These are phyloP conservation scores for Drosophila oshimai DNA, from an alignment of 1,140 invertebrate genomes.

Conservation along the genomic window DNA sequence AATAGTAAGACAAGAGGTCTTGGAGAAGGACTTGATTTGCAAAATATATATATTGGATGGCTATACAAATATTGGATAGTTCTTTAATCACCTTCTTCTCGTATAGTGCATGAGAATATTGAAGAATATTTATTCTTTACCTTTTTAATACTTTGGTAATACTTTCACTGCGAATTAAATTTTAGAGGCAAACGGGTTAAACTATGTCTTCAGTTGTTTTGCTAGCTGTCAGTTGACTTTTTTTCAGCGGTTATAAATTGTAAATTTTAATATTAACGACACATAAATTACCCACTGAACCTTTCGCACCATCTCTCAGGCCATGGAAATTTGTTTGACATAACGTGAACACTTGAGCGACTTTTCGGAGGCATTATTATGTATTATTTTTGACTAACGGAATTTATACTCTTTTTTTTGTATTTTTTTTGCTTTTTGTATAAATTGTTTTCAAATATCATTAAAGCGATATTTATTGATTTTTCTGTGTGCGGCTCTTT, in stretches of 20 bases:
- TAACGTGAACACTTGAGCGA: conserved; percentile 51
- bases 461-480: conserved; percentile 59
- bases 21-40: neutral
- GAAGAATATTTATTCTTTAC: too few relatives aligned
- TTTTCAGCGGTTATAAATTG: conserved; percentile 41
- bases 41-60: too few relatives aligned
- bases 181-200: conserved; percentile 40
- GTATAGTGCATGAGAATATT: too few relatives aligned
- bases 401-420: conserved; percentile 4
- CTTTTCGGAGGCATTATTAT: conserved; percentile 45
- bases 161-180: conserved; percentile 64
- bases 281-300: conserved; percentile 27
- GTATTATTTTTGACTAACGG: conserved; percentile 39
- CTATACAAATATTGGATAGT: too few relatives aligned
- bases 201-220: neutral
- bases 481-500: conserved; percentile 27
- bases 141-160: too few relatives aligned
- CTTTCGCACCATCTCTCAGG: neutral
- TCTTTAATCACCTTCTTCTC: too few relatives aligned
- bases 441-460: conserved; percentile 49
- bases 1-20: neutral
- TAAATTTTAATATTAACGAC: conserved; percentile 36
- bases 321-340: conserved; percentile 28
- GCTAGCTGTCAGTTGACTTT: conserved; percentile 2
- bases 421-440: conserved; percentile 4